phyloP scores from a whole-genome alignment of 1,140 invertebrate genomes.

The Bacillus rossius region DNA sequence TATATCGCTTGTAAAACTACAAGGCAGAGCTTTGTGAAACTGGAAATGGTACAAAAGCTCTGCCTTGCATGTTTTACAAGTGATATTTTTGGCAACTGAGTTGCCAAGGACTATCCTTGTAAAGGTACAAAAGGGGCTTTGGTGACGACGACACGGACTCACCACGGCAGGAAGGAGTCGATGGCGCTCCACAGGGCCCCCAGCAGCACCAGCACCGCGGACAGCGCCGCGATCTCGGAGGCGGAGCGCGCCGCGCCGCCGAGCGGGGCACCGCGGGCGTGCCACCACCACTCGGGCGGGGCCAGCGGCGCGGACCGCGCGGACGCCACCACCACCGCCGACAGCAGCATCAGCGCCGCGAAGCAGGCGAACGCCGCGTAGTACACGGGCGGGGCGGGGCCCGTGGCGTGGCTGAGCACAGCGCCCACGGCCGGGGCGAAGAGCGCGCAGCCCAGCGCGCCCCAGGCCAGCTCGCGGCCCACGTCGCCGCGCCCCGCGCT shows the following conservation, averaged over 20 bases:
- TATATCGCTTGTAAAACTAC: no score
- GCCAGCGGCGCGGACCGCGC: slow-evolving; percentile 65
- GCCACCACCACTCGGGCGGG: slow-evolving; percentile 78
- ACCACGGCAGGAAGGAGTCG: slow-evolving; percentile 69
- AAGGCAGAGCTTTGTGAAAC: no score
- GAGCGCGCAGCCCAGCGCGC: slow-evolving; percentile 63
- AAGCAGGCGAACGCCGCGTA: slow-evolving; percentile 53
- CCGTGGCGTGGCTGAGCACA: slow-evolving; percentile 31
- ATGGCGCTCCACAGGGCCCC: slow-evolving; percentile 73
- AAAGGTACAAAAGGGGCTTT: no score
- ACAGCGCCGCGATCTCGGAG: slow-evolving; percentile 59
- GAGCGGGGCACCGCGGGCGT: slow-evolving; percentile 67
- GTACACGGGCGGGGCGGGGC: slow-evolving; percentile 35
- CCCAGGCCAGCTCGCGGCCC: slow-evolving; percentile 70
- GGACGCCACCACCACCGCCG: slow-evolving; percentile 55
- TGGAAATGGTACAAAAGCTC: no score
- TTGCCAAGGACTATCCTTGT: no score
- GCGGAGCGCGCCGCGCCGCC: slow-evolving; percentile 64
- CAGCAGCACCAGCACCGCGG: slow-evolving; percentile 60
- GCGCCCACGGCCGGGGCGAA: slow-evolving; percentile 62
- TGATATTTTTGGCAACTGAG: no score
- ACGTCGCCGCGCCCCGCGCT: slow-evolving; percentile 72
- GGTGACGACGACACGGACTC: no score
- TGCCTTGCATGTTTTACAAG: no score
- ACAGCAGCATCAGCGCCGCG: slow-evolving; percentile 54